Conservation (phyloP, 1,140 invertebrate genomes). For the Saccostrea glomerata region DNA sequence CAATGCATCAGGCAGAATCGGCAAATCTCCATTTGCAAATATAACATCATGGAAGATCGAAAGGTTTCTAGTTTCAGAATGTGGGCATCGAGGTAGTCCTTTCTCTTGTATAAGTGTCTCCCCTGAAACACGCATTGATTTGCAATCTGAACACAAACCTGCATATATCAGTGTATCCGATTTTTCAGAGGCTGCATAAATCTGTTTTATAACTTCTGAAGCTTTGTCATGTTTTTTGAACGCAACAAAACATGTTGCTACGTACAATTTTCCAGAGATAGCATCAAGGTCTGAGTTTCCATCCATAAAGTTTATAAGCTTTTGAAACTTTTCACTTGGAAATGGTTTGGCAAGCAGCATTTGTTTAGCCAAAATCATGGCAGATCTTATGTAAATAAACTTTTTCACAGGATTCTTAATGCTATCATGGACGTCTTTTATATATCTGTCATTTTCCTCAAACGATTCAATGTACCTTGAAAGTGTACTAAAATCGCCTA, state of each 20-base stretch:
- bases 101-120: neutral
- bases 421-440: neutral
- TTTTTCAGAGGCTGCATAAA: neutral
- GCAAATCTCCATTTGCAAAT: constrained; percentile 28
- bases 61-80: neutral
- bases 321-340: constrained; percentile 7
- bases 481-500: constrained; percentile 2
- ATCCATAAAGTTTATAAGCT: constrained; percentile 10
- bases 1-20: constrained; percentile 6
- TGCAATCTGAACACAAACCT: neutral
- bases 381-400: neutral
- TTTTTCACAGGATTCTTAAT: neutral
- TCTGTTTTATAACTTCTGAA: neutral
- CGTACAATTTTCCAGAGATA: constrained; percentile 32
- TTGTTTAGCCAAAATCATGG: neutral
- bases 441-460: neutral
- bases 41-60: neutral
- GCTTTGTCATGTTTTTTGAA: neutral
- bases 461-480: neutral
- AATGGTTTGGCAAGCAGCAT: neutral
- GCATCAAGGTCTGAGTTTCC: constrained; percentile 36
- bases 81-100: neutral
- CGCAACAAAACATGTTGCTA: neutral
- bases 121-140: neutral
- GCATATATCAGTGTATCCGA: neutral